phyloP scores from a whole-genome alignment of 2,888 invertebrate species.

The Pachycephus smyrnensis region DNA sequence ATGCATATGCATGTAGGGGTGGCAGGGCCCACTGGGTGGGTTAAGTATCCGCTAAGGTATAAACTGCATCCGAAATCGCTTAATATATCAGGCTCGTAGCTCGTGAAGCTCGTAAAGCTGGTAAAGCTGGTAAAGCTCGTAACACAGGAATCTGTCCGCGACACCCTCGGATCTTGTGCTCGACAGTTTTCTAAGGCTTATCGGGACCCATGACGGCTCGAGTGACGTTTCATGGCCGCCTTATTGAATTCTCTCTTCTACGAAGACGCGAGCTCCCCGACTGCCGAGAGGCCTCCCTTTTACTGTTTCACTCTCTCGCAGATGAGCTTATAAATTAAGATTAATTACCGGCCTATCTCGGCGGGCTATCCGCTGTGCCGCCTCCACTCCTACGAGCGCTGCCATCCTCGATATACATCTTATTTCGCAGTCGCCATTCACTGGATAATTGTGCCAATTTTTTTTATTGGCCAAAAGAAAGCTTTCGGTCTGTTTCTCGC shows the following conservation, averaged over 20 bases:
- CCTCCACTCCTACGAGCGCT: too few relatives aligned
- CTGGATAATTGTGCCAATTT: too few relatives aligned
- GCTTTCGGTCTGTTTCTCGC: too few relatives aligned
- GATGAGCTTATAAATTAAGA: slow-evolving; percentile 35
- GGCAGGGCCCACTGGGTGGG: too few relatives aligned
- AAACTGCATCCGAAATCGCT: too few relatives aligned
- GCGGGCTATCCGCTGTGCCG: not conserved
- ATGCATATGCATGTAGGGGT: too few relatives aligned
- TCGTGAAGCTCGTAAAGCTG: not conserved
- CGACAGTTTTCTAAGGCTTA: not conserved
- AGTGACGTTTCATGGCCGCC: not conserved
- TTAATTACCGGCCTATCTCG: slow-evolving; percentile 36
- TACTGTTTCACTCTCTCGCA: not conserved
- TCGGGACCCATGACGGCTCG: not conserved
- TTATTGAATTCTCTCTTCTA: slow-evolving; percentile 23
- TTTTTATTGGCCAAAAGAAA: too few relatives aligned
- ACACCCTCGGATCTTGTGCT: not conserved
- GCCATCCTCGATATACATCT: too few relatives aligned
- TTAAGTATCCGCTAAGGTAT: too few relatives aligned
- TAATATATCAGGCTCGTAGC: not conserved
- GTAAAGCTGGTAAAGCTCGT: not conserved
- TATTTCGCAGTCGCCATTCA: too few relatives aligned
- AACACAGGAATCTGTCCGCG: not conserved
- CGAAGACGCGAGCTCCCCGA: slow-evolving; percentile 10
- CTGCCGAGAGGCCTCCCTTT: slow-evolving; percentile 2